Conservation (phyloP, 2,113 vertebrate genomes). For the Tychaedon coryphoeus region DNA sequence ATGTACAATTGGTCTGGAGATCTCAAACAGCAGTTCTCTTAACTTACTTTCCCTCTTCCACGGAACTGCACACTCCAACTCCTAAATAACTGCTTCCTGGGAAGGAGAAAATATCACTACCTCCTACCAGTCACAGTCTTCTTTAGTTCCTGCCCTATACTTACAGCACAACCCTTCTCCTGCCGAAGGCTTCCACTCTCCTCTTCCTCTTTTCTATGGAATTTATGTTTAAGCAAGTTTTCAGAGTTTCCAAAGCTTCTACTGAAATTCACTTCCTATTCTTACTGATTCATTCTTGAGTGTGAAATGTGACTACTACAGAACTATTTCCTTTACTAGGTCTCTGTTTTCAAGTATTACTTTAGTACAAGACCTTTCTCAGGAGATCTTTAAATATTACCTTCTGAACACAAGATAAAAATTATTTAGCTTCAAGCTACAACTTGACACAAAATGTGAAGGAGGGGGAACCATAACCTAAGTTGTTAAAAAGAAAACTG, state of each 20-base stretch:
- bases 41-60: not conserved
- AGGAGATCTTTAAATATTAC: not conserved
- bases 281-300: not conserved
- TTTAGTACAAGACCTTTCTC: not conserved
- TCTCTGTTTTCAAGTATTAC: not conserved
- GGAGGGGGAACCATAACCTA: not conserved
- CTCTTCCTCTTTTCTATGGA: not conserved
- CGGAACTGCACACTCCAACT: not conserved
- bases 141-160: not conserved
- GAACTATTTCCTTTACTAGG: not conserved
- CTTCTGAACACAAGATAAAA: not conserved
- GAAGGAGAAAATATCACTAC: not conserved
- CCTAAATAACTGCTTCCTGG: not conserved
- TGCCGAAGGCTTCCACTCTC: not conserved
- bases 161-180: not conserved
- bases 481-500: not conserved
- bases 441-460: not conserved
- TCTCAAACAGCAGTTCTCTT: not conserved
- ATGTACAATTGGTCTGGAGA: not conserved
- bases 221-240: not conserved
- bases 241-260: not conserved
- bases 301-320: not conserved
- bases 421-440: not conserved
- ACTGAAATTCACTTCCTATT: not conserved
- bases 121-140: not conserved